Evolutionary conservation across 2,797 vertebrate genomes (phyloP).

Genomic region (Malacoctenus gilli): DNA sequence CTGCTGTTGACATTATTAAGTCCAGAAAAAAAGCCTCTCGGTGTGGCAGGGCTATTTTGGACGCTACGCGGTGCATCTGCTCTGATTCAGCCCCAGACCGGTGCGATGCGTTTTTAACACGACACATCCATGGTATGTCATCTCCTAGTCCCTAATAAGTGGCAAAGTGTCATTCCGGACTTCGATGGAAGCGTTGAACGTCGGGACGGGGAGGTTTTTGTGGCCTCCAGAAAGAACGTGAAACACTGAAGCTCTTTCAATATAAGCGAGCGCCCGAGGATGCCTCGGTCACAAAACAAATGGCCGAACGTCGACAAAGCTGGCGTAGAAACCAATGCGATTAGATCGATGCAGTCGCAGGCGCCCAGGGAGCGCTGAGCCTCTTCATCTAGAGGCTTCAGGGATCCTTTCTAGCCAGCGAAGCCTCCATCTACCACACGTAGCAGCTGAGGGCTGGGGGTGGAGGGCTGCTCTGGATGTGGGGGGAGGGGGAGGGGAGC

Average conservation of each 20-base stretch:
- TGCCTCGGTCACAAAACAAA: too few species aligned
- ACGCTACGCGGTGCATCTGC: slow-evolving; percentile 68
- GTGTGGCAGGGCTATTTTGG: slow-evolving; percentile 69
- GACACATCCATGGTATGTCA: slow-evolving; percentile 61
- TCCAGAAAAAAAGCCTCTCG: slow-evolving; percentile 67
- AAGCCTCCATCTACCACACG: slow-evolving; percentile 48
- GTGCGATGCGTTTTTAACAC: slow-evolving; percentile 69
- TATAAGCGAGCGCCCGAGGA: slow-evolving; percentile 37
- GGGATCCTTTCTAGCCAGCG: slow-evolving; percentile 50
- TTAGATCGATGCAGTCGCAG: slow-evolving; percentile 12
- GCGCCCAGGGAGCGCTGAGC: slow-evolving; percentile 25
- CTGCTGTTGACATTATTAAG: slow-evolving; percentile 75
- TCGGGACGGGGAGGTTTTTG: slow-evolving; percentile 35
- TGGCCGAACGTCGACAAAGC: too few species aligned
- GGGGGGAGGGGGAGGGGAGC: slow-evolving; percentile 63
- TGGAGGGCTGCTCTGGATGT: slow-evolving; percentile 14
- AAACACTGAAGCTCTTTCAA: slow-evolving; percentile 38
- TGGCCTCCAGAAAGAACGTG: too few species aligned
- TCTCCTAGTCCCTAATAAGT: slow-evolving; percentile 67
- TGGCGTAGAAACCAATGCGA: too few species aligned
- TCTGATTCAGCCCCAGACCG: slow-evolving; percentile 63
- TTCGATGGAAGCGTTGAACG: slow-evolving; percentile 45
- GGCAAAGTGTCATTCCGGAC: slow-evolving; percentile 55
- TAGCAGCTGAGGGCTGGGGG: slow-evolving; percentile 23
- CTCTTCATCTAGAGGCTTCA: slow-evolving; percentile 58